phyloP scores from a whole-genome alignment of 2,113 vertebrate species.

The Rhineura floridana region DNA sequence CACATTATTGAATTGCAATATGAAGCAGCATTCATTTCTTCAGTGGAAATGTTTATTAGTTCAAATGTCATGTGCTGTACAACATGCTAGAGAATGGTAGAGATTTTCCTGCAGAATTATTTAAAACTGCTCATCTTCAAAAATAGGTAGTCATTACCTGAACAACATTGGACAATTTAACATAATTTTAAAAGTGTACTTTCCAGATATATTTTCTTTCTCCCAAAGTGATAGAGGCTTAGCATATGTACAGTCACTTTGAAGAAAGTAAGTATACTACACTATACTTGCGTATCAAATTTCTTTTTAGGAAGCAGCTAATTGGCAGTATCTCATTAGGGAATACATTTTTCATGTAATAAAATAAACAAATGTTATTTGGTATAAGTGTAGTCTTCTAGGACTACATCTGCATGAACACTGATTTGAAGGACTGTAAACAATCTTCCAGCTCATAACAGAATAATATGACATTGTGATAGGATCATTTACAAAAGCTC shows the following conservation, averaged over 20 bases:
- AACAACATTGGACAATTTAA: not conserved
- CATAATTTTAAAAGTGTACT: not conserved
- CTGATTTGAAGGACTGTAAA: not conserved
- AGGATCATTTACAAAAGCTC: not conserved
- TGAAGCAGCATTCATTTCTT: not conserved
- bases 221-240: not conserved
- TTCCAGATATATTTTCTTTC: conserved; percentile 47
- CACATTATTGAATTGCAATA: not conserved
- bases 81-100: conserved; percentile 21
- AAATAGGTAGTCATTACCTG: conserved; percentile 40
- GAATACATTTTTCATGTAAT: conserved; percentile 13
- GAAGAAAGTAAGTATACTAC: conserved; percentile 31
- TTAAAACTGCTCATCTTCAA: conserved; percentile 25
- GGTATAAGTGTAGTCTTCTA: not conserved
- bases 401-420: not conserved
- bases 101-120: conserved; percentile 28
- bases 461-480: fast-evolving
- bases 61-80: not conserved
- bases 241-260: not conserved
- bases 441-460: not conserved
- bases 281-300: not conserved
- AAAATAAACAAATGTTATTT: conserved; percentile 7
- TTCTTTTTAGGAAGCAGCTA: conserved; percentile 38
- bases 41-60: not conserved
- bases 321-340: not conserved